Percentiles rank a stretch among this genome's conserved stretches.
Conservation (phyloP, 2,888 invertebrate species). For the Cremastobaeus sp. region DNA sequence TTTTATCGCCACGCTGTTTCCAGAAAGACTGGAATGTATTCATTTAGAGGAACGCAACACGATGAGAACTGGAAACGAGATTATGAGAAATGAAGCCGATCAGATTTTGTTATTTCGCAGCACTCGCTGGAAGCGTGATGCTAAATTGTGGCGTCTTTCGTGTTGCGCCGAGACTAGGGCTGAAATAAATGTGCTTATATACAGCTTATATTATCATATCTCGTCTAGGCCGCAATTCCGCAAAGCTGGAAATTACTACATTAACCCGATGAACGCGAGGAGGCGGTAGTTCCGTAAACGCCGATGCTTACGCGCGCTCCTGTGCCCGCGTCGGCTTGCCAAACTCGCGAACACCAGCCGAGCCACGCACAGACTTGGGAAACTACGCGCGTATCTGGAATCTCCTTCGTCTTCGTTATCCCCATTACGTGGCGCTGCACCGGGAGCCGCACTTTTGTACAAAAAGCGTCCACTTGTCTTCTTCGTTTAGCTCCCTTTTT, state of each 20-base stretch:
- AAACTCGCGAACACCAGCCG: slow-evolving; percentile 49
- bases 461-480: slow-evolving; percentile 35
- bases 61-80: too few species aligned
- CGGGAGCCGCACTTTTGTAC: slow-evolving; percentile 65
- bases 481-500: too few species aligned
- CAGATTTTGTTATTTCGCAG: too few species aligned
- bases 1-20: too few species aligned
- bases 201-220: slow-evolving; percentile 66
- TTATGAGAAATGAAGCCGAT: too few species aligned
- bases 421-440: slow-evolving; percentile 64
- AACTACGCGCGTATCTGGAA: slow-evolving; percentile 51
- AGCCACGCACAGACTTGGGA: slow-evolving; percentile 34
- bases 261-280: slow-evolving; percentile 62
- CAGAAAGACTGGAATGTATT: too few species aligned
- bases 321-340: slow-evolving; percentile 23
- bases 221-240: slow-evolving; percentile 66
- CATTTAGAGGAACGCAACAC: too few species aligned
- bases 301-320: slow-evolving; percentile 13
- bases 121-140: background rate
- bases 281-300: slow-evolving; percentile 30
- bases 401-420: slow-evolving; percentile 70
- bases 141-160: background rate
- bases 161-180: slow-evolving; percentile 26
- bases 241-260: slow-evolving; percentile 68
- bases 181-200: slow-evolving; percentile 38